A percentile compares a stretch with the other conserved stretches of the same genome.
These are phyloP conservation scores for Phrynosoma platyrhinos DNA, from an alignment of 2,113 vertebrate species.

Conservation along the genomic window DNA sequence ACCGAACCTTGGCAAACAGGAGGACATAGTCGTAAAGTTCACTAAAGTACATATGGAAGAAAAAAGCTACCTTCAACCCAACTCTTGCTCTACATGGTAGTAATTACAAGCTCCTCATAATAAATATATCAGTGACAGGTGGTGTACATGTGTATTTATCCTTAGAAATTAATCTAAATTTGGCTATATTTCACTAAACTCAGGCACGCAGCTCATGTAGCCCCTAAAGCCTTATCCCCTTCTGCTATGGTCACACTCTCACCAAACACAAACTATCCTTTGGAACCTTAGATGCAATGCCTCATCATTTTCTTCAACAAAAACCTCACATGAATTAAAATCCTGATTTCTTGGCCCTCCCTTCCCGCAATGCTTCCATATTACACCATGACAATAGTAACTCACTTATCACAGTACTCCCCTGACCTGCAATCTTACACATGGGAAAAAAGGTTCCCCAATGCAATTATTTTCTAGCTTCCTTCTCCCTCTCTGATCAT, in stretches of 20 bases:
- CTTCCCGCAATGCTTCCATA: background rate
- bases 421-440: background rate
- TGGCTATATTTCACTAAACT: background rate
- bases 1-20: no score
- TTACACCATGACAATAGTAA: background rate
- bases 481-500: background rate
- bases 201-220: background rate
- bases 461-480: background rate
- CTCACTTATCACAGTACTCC: background rate
- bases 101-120: background rate
- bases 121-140: background rate
- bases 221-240: background rate
- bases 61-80: background rate
- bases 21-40: background rate
- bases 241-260: background rate
- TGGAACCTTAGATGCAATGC: slow-evolving; percentile 12
- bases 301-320: background rate
- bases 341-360: background rate
- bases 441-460: background rate
- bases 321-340: background rate
- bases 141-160: background rate
- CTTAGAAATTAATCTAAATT: background rate
- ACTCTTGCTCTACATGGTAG: background rate
- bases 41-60: background rate
- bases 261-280: background rate